These are phyloP conservation scores for Colletes collaris DNA, from an alignment of 2,888 invertebrate genomes.

Conservation along the genomic window DNA sequence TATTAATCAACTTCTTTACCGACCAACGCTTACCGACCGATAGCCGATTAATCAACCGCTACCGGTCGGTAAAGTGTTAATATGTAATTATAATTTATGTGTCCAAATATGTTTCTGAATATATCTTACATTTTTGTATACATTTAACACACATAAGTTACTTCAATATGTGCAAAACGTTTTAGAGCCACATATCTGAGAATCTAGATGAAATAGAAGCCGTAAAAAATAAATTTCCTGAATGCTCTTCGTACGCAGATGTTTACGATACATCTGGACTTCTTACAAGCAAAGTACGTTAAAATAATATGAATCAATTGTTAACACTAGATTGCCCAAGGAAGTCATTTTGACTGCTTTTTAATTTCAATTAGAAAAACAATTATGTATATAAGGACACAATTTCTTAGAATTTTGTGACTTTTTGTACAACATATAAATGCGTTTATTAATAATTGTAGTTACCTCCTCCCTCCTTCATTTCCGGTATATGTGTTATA, in stretches of 20 bases:
- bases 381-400: too few relatives aligned
- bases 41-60: too few relatives aligned
- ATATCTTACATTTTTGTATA: neutral
- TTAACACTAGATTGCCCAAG: neutral
- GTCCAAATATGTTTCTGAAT: neutral
- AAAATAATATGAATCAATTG: slow-evolving; percentile 5
- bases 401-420: too few relatives aligned
- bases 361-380: too few relatives aligned
- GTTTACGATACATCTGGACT: slow-evolving; percentile 91
- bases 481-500: too few relatives aligned
- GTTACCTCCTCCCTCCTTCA: too few relatives aligned
- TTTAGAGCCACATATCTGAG: slow-evolving; percentile 94
- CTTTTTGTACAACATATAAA: too few relatives aligned
- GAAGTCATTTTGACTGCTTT: too few relatives aligned
- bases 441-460: too few relatives aligned
- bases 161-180: neutral
- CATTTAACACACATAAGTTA: neutral
- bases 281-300: slow-evolving; percentile 88
- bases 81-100: neutral
- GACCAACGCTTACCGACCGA: too few relatives aligned
- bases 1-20: too few relatives aligned
- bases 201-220: slow-evolving; percentile 89
- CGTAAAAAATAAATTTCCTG: slow-evolving; percentile 86
- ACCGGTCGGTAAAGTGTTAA: neutral
- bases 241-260: slow-evolving; percentile 87